Base-by-base conservation (phyloP, 2,888 invertebrate species). In the Campoletis raptor region DNA sequence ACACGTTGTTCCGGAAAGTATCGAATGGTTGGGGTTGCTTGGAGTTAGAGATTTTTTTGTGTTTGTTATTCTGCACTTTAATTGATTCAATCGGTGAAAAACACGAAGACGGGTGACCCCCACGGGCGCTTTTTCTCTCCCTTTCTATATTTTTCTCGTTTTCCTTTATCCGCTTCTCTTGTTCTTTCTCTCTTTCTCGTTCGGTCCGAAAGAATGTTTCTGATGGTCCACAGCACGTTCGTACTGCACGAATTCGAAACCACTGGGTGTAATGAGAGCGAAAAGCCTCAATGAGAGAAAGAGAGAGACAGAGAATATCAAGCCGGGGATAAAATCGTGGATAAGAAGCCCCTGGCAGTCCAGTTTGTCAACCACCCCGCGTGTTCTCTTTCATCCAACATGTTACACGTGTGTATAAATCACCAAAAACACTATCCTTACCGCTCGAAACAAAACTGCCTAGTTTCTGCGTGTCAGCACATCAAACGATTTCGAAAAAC, bases 21-120 rank as follows among this genome's bases (percentile, higher is more conserved):
- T 84, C 87, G 84, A 87, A 88, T 86, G 80, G 84, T 83, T 81
- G 74, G 72, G 85, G 74, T 48, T 69, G 74, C 57, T 54, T 78
- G 66, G 78, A 81, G 61, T 45, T 77, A 69, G n/a, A 83, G 83
- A 87, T 72, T 83, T 79, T 84, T 57, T 37, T 61, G 61, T 61
- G 48, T 74, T 76, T 72, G 61, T 84, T 83, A 83, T 77, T 85
- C 72, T 52, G 80, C 91, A 92, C 94, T 94, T 93, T 94, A 94
- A 94, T 94, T 94, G 94, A 94, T 94, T 94, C 94, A 94, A 94
- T 94, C 94, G 94, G 93, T 92, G 94, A 94, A 94, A 94, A 94
- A 94, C 94, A 94, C 94, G 94, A 88, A 91, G 90, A 90, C 90
- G 88, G 90, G 85, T 88, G 88, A 88, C 85, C 85, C 88, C 89